Base-by-base conservation (phyloP, 2,888 invertebrate species). In the Brachyptera risi region DNA sequence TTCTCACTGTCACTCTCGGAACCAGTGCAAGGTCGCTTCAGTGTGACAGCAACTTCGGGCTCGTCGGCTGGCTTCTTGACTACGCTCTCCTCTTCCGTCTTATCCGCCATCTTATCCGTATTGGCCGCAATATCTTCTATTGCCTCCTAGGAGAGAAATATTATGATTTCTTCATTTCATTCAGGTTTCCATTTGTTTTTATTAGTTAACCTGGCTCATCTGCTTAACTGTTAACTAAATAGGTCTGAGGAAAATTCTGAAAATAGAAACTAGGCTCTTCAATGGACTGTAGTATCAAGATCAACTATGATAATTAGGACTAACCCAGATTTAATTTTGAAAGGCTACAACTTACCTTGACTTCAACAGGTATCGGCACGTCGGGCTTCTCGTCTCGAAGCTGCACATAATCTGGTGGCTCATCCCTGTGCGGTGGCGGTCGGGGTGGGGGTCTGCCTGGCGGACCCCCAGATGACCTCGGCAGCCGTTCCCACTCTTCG, bases 41-140 rank as follows among this genome's bases (percentile, higher is more conserved):
- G 40, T 4, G 50, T 23, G 13, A 23, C 15, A 23, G 56, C 15
- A 42, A 73, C 73, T 60, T 76, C 75, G 0, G 74, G 73, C 2
- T 73, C 67, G 61, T 75, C 75, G 72, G 73, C 74, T 44, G 73
- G 63, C 61, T 75, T 75, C 61, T 75, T 75, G 54, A 73, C 73
- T 2, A 74, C 73, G 1, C 73, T 73, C 59, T 75, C 75, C 42
- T 75, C 75, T 37, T 54, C 54, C 21, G 19, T 35, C 56, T 74
- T 23, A 24, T 9, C 47, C 2, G 23, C 23, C 7, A 11, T 4
- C 23, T 47, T 23, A n/a, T 5, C 23, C 13, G 47, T n/a, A n/a
- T n/a, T n/a, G n/a, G n/a, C n/a, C n/a, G n/a, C n/a, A n/a, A n/a
- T n/a, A n/a, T n/a, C n/a, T n/a, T n/a, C n/a, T n/a, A n/a, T n/a